Conservation (phyloP, 2,888 invertebrate species). For the Ichneumoninae sp. region DNA sequence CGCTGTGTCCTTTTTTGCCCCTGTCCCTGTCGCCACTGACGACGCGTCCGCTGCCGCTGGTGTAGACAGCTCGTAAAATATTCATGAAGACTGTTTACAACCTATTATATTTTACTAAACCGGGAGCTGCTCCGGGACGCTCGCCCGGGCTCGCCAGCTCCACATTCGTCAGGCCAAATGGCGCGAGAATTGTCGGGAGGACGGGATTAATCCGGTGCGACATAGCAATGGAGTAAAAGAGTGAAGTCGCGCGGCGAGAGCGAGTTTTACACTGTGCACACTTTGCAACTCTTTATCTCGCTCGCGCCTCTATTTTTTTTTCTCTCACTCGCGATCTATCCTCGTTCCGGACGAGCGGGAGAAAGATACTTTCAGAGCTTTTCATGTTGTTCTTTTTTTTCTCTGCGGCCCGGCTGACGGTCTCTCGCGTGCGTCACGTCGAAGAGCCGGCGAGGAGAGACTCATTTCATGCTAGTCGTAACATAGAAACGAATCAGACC, state of each 20-base stretch:
- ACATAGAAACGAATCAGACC: constrained; percentile 1
- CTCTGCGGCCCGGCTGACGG: neutral
- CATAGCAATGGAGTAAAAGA: constrained; percentile 51
- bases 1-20: constrained; percentile 47
- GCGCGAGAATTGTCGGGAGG: constrained; percentile 67
- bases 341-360: constrained; percentile 1
- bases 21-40: constrained; percentile 28
- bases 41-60: constrained; percentile 33
- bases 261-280: constrained; percentile 49
- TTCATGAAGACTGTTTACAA: constrained; percentile 73
- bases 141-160: constrained; percentile 54
- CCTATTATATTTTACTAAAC: constrained; percentile 71
- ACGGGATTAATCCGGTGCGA: constrained; percentile 63
- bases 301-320: constrained; percentile 44
- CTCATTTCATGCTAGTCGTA: constrained; percentile 4
- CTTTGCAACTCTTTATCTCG: constrained; percentile 60
- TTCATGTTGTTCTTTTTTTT: neutral
- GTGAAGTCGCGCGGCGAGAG: constrained; percentile 49
- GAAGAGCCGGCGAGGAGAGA: constrained; percentile 11
- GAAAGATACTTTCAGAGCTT: neutral
- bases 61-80: constrained; percentile 71
- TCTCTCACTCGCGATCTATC: constrained; percentile 17
- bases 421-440: constrained; percentile 7
- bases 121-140: constrained; percentile 53
- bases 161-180: constrained; percentile 69